These are phyloP conservation scores for Vanessa tameamea DNA, from an alignment of 1,140 invertebrate genomes.

Conservation along the genomic window DNA sequence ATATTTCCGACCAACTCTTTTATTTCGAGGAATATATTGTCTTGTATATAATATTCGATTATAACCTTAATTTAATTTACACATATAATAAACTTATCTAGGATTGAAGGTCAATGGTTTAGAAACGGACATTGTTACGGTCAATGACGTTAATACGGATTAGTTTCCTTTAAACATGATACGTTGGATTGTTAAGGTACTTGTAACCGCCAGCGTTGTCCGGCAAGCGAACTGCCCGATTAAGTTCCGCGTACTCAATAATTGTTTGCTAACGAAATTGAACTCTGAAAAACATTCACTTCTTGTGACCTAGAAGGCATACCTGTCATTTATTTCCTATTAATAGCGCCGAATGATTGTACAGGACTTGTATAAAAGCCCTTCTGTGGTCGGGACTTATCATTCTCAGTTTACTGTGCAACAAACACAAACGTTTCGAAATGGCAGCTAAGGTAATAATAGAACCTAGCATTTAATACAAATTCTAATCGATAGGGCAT, in stretches of 20 bases:
- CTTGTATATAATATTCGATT: not conserved
- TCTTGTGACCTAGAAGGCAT: slow-evolving; percentile 65
- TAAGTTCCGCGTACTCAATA: slow-evolving; percentile 64
- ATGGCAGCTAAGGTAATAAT: slow-evolving; percentile 74
- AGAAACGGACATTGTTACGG: slow-evolving; percentile 40
- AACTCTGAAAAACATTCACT: slow-evolving; percentile 68
- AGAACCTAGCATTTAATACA: slow-evolving; percentile 25
- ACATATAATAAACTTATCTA: slow-evolving; percentile 18
- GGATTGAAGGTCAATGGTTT: slow-evolving; percentile 32
- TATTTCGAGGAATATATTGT: slow-evolving; percentile 2
- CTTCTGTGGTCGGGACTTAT: slow-evolving; percentile 55
- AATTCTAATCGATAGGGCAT: slow-evolving; percentile 10
- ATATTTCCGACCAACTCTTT: slow-evolving; percentile 21
- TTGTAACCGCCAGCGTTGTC: slow-evolving; percentile 40
- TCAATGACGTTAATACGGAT: slow-evolving; percentile 31
- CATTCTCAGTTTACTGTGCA: slow-evolving; percentile 76
- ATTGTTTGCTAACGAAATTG: slow-evolving; percentile 61
- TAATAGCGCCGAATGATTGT: slow-evolving; percentile 65
- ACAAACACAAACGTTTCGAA: slow-evolving; percentile 65
- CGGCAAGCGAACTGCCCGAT: slow-evolving; percentile 29
- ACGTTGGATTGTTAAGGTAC: slow-evolving; percentile 29
- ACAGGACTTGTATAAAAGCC: slow-evolving; percentile 69
- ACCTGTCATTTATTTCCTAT: slow-evolving; percentile 74
- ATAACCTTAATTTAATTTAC: not conserved
- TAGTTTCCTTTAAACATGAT: slow-evolving; percentile 38